phyloP scores from a whole-genome alignment of 2,113 vertebrate species.

The Ammodytes marinus region DNA sequence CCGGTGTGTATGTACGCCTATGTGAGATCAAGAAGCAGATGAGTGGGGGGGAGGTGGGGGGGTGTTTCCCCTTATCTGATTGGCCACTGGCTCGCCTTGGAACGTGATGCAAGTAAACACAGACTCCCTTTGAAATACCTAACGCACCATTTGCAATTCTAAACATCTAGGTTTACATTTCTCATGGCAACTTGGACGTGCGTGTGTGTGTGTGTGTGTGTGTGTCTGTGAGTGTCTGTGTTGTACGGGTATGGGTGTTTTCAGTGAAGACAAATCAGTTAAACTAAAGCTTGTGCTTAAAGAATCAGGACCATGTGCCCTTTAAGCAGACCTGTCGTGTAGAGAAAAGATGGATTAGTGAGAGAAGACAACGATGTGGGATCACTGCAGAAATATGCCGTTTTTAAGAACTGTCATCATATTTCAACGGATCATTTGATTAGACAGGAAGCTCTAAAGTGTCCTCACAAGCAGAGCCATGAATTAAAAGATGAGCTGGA shows the following conservation, averaged over 20 bases:
- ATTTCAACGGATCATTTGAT: constrained; percentile 32
- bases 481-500: constrained; percentile 42
- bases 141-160: constrained; percentile 79
- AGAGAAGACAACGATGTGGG: constrained; percentile 9
- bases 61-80: constrained; percentile 74
- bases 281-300: neutral
- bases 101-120: constrained; percentile 76
- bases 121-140: constrained; percentile 73
- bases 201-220: neutral
- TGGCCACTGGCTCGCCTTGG: constrained; percentile 67
- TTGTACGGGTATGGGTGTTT: neutral
- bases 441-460: constrained; percentile 61
- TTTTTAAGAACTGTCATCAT: constrained; percentile 46
- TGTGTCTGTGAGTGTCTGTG: neutral
- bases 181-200: neutral
- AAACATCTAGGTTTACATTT: constrained; percentile 71
- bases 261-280: neutral
- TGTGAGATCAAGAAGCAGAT: constrained; percentile 43
- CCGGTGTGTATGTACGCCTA: neutral
- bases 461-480: constrained; percentile 20
- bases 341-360: neutral
- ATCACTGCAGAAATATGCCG: constrained; percentile 8
- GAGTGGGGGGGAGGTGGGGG: constrained; percentile 51
- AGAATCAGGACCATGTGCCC: neutral
- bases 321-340: constrained; percentile 4